These are phyloP conservation scores for Kradibia gibbosae DNA, from an alignment of 1,140 invertebrate genomes.

Conservation along the genomic window DNA sequence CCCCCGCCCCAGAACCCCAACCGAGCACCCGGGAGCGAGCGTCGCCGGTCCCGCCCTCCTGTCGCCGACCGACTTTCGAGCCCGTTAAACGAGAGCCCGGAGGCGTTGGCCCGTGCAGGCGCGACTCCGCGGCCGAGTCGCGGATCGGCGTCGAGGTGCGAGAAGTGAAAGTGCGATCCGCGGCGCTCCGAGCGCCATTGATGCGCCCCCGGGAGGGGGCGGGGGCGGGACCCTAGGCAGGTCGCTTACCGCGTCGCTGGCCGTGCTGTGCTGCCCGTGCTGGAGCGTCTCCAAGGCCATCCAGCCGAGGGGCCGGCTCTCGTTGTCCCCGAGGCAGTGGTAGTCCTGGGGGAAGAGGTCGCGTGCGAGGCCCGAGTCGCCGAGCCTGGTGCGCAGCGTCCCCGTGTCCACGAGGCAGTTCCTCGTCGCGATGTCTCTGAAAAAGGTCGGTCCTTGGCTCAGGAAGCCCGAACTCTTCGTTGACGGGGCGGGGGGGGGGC, in stretches of 20 bases:
- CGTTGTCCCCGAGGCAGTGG: constrained; percentile 94
- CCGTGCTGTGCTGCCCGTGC: constrained; percentile 83
- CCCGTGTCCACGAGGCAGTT: constrained; percentile 87
- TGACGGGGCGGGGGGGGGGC: no score
- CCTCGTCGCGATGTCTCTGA: constrained; percentile 87
- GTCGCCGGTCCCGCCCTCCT: no score
- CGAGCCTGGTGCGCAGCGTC: constrained; percentile 85
- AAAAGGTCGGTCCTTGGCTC: constrained; percentile 4
- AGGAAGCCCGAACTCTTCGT: no score
- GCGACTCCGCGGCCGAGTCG: no score
- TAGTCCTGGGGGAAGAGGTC: constrained; percentile 97
- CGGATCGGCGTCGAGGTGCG: no score
- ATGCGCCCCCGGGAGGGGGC: background rate
- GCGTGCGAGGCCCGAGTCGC: constrained; percentile 89
- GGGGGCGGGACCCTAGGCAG: background rate
- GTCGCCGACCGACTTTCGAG: no score
- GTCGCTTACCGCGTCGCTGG: constrained; percentile 86
- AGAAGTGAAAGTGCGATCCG: no score
- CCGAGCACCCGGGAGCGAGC: no score
- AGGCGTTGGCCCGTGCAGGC: no score
- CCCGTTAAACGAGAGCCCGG: no score
- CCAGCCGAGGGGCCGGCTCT: constrained; percentile 96
- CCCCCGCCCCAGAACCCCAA: no score
- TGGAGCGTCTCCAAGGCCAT: constrained; percentile 91
- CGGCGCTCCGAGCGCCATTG: no score